Evolutionary conservation across 2,888 invertebrate genomes (phyloP), one percentile per base, ranked within the genome.

Genomic region (Limnephilus lunatus): DNA sequence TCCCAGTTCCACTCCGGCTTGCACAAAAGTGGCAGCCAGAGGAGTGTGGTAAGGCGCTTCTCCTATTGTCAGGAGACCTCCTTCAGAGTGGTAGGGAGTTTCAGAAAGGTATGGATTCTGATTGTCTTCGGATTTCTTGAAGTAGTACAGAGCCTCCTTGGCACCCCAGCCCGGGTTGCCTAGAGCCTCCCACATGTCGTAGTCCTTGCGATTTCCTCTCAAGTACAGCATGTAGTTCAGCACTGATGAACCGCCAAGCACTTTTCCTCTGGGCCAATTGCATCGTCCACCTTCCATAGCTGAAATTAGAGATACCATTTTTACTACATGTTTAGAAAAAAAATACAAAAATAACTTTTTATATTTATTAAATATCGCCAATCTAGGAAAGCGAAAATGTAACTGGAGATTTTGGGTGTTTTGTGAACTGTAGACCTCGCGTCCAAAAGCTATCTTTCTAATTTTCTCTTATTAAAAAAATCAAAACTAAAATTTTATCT

Each of bases 221-320:
- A 99, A 95, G 94, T 99, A 99, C 0, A 99, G 95, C 99, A 99
- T 99, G 95, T 98, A 98, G 95, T 99, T 99, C 0, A 99, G 96
- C 0, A 98, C 98, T 80, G 98, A 98, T 25, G 98, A 98, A 0
- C 99, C 99, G 0, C 99, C 99, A 3, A 99, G 96, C 0, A 98
- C 98, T 95, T 99, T 99, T 0, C 99, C 99, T 32, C 99, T 96
- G 0, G 98, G 98, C 98, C 98, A 98, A 95, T 98, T 98, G 95
- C 98, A 98, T 53, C 98, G 97, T 12, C 97, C 97, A 80, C 97
- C 97, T 94, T 97, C 97, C 98, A 98, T 98, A 9, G 98, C 98
- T 98, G 95, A 53, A 96, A 96, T 32, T 3, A 19, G 35, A 83
- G 11, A 83, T 3, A 82, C 7, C 14, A 32, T 82, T 32, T n/a